These are phyloP conservation scores for Petroica traversi DNA, from an alignment of 2,113 vertebrate genomes.

Conservation along the genomic window DNA sequence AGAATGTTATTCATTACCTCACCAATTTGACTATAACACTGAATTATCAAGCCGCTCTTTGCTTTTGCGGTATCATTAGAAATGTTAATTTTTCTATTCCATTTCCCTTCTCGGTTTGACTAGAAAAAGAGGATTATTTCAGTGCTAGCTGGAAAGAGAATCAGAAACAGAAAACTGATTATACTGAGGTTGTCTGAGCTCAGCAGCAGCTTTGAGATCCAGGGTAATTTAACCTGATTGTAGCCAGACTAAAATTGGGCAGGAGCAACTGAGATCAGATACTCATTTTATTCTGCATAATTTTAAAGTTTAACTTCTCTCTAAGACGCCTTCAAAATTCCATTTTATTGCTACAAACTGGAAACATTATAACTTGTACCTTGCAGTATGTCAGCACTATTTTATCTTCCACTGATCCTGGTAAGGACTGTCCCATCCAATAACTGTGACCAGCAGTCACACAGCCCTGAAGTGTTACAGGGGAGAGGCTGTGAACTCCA, in stretches of 20 bases:
- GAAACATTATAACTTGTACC: not conserved
- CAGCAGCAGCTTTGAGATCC: conserved; percentile 6
- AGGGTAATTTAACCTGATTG: not conserved
- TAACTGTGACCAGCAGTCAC: not conserved
- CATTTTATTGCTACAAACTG: not conserved
- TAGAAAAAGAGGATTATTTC: conserved; percentile 28
- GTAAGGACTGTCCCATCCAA: not conserved
- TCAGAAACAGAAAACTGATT: conserved; percentile 12
- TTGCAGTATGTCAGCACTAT: not conserved
- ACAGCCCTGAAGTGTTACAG: not conserved
- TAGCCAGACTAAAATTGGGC: not conserved
- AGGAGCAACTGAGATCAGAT: not conserved
- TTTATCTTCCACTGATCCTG: not conserved
- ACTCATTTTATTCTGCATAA: not conserved
- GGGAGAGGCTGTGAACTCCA: not conserved
- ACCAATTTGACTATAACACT: conserved; percentile 40
- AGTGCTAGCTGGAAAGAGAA: not conserved
- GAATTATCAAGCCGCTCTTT: conserved; percentile 34
- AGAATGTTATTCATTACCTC: conserved; percentile 61
- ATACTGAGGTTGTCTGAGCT: not conserved
- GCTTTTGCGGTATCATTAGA: conserved; percentile 14
- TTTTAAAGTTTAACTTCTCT: not conserved
- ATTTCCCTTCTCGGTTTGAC: not conserved
- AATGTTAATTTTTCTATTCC: conserved; percentile 1
- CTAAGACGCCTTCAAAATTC: not conserved